Evolutionary conservation across 2,888 invertebrate genomes (phyloP), one percentile per base, ranked within the genome.

Genomic region (Drosophila nr. fundita): DNA sequence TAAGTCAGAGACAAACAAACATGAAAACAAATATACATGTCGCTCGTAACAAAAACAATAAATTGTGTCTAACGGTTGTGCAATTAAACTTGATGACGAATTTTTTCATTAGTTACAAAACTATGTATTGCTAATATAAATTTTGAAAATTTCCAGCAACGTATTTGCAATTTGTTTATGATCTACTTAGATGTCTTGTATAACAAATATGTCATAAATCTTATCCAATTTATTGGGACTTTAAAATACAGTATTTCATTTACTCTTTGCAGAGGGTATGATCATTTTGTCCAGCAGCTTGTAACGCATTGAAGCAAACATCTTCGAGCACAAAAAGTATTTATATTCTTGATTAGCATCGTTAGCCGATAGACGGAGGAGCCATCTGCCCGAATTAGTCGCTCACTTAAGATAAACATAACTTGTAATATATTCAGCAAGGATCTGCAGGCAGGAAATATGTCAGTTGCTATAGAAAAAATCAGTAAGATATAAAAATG

Each of bases 11-110:
- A 53, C 13, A 54, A 24, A 45, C 10, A 24, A 38, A n/a, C 29
- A 32, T 54, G 11, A 48, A 36, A 27, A 8, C 15, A 4, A 38
- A 49, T 42, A 50, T 34, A 52, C 24, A 45, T 45, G 34, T 36
- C n/a, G 36, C 27, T 42, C 36, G 40, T 67, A 55, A 57, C 30
- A 59, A 59, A 48, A 34, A 38, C 48, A 24, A 65, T 75, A 75
- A 75, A 59, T 75, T 45, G 50, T 30, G 38, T 21, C 13, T 34
- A 30, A 49, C 45, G 52, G 49, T 57, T 69, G 48, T 36, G 30
- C 60, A 60, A 62, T 66, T 70, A 49, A 53, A 63, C 34, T 32
- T 45, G 29, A 62, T 80, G 77, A 62, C 67, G 50, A 42, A 60
- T 77, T 60, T 45, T 13, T 48, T 34, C 58, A 30, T 64, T 30